phyloP scores from a whole-genome alignment of 2,113 vertebrate species.

The Spilogale gracilis region DNA sequence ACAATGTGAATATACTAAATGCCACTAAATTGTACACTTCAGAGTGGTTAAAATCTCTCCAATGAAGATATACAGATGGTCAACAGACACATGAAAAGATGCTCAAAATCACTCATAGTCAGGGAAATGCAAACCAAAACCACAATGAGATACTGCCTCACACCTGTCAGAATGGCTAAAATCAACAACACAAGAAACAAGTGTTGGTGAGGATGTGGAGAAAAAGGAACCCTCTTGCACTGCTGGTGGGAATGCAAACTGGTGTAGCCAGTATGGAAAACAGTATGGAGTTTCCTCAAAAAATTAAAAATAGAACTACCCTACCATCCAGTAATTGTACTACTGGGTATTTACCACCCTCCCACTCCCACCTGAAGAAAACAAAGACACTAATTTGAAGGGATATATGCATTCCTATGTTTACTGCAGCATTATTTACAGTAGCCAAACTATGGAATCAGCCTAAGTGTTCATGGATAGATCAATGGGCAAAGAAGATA shows the following conservation, averaged over 20 bases:
- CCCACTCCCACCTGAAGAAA: background rate
- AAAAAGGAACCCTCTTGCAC: background rate
- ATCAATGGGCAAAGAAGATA: background rate
- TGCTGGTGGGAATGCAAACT: background rate
- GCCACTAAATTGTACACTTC: background rate
- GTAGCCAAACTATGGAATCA: background rate
- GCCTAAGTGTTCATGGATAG: background rate
- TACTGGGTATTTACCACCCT: background rate
- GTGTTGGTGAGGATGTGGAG: background rate
- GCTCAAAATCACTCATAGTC: background rate
- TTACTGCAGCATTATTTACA: background rate
- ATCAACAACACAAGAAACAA: background rate
- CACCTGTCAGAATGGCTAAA: background rate
- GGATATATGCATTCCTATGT: background rate
- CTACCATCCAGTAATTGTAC: background rate
- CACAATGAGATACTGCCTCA: background rate
- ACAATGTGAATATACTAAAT: slow-evolving; percentile 9
- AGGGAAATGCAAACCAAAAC: background rate
- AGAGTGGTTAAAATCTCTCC: background rate
- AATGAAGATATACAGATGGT: background rate
- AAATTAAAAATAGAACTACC: background rate
- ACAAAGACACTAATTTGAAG: background rate
- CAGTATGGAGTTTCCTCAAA: background rate
- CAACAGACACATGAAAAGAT: background rate
- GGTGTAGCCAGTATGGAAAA: background rate